Base-by-base conservation (phyloP, 2,113 vertebrate species). In the Motacilla alba region DNA sequence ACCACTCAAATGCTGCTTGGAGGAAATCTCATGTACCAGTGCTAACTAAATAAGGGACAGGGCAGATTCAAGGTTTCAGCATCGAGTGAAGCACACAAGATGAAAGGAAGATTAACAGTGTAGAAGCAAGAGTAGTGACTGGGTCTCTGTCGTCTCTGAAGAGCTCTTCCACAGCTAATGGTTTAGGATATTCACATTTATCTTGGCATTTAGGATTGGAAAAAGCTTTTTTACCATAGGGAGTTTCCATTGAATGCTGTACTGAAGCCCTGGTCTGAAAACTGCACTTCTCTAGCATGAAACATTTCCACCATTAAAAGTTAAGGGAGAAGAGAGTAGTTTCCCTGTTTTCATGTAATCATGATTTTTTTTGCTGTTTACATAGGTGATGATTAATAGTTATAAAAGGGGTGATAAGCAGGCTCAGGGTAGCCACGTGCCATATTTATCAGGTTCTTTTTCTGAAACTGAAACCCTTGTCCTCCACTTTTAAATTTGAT, bases 11-110 rank as follows among this genome's bases (percentile, higher is more conserved):
- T 67, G 30, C 26, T 53, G 9, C 14, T 2, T 24, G 31, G 53
- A 85, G n/a, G 15, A 82, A 75, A 16, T 68, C 4, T 49, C 23
- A 39, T 76, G 15, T 62, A 31, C 23, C 3, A 30, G 17, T 14
- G 39, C 56, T 49, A 17, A 22, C 7, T 15, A 31, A 59, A 15
- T 23, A 64, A 69, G 49, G 41, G 37, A 17, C 17, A 17, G 26
- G 55, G 17, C 35, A 59, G 17, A 35, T 89, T 81, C n/a, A 52
- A 20, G 27, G 17, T 46, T 75, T 76, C 39, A 64, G 28, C 8
- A 11, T 4, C 2, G 7, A 37, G 13, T 1, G 4, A 58, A 83
- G 23, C n/a, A 20, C 15, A 5, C 6, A 31, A 52, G 46, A 5
- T 13, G 26, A 37, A 23, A 52, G 24, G 33, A 50, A 55, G 9